Percentiles rank a stretch among this genome's conserved stretches.
Conservation (phyloP, 2,797 vertebrate species). For the Melanotaenia boesemani region DNA sequence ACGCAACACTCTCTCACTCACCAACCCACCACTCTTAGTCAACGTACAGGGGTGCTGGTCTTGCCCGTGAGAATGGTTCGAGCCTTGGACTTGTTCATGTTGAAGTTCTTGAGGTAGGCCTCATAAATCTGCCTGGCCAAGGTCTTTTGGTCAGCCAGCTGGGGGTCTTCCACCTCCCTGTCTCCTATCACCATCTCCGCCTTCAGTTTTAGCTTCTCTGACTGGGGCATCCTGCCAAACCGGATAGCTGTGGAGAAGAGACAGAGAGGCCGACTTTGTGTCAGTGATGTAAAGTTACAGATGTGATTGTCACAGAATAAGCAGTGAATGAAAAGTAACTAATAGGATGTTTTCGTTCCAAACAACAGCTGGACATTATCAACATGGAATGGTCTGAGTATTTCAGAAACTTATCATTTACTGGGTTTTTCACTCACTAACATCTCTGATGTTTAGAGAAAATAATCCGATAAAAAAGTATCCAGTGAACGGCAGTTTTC, state of each 20-base stretch:
- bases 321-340: not conserved
- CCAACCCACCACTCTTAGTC: constrained; percentile 48
- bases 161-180: constrained; percentile 85
- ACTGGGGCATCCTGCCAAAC: constrained; percentile 97
- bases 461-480: no score
- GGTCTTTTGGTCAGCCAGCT: constrained; percentile 91
- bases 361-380: not conserved
- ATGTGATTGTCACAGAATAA: not conserved
- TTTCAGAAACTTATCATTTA: no score
- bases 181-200: constrained; percentile 94
- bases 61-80: constrained; percentile 95
- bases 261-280: constrained; percentile 21
- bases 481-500: no score
- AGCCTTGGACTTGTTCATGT: constrained; percentile 98
- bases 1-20: constrained; percentile 46
- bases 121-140: constrained; percentile 95
- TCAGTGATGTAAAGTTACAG: constrained; percentile 8
- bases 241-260: constrained; percentile 89
- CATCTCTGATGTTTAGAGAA: no score
- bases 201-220: constrained; percentile 96
- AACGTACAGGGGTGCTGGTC: constrained; percentile 92
- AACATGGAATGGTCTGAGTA: no score
- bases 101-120: constrained; percentile 98
- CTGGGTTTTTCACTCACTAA: no score
- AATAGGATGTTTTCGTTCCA: not conserved